Conservation (phyloP, 1,140 invertebrate species). For the Neelides sp. region DNA sequence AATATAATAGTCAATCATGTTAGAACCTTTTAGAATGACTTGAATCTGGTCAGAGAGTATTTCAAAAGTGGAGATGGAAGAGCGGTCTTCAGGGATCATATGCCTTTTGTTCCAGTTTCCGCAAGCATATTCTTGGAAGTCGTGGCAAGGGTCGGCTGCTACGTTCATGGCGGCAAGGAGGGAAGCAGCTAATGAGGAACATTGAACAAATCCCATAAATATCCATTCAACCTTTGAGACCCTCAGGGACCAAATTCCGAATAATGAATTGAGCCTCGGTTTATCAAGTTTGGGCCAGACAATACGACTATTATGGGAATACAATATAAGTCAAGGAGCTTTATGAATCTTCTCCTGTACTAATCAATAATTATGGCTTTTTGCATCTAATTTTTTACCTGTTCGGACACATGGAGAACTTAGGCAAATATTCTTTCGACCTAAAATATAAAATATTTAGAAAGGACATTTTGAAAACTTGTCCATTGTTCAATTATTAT, state of each 20-base stretch:
- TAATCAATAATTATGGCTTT: no score
- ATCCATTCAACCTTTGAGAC: no score
- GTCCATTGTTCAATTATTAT: no score
- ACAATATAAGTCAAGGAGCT: no score
- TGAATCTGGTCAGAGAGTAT: slow-evolving; percentile 74
- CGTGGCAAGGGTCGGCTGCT: slow-evolving; percentile 62
- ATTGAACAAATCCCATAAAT: slow-evolving; percentile 15
- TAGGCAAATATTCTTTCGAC: slow-evolving; percentile 43
- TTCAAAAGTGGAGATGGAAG: slow-evolving; percentile 78
- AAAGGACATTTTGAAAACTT: no score
- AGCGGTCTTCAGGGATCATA: slow-evolving; percentile 74
- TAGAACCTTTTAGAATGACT: slow-evolving; percentile 58
- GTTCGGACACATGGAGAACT: slow-evolving; percentile 58
- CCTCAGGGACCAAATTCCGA: slow-evolving; percentile 3
- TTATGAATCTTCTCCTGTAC: no score
- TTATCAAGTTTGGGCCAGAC: neutral
- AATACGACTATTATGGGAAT: no score
- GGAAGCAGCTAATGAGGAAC: slow-evolving; percentile 52
- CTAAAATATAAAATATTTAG: slow-evolving; percentile 12
- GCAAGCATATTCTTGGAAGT: slow-evolving; percentile 82
- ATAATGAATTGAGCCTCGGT: no score
- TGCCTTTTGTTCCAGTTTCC: slow-evolving; percentile 80
- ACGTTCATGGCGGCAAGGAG: slow-evolving; percentile 72
- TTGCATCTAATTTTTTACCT: slow-evolving; percentile 30
- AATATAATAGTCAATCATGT: no score